Evolutionary conservation across 1,140 invertebrate genomes (phyloP).

Genomic region (Bombus sibiricus): DNA sequence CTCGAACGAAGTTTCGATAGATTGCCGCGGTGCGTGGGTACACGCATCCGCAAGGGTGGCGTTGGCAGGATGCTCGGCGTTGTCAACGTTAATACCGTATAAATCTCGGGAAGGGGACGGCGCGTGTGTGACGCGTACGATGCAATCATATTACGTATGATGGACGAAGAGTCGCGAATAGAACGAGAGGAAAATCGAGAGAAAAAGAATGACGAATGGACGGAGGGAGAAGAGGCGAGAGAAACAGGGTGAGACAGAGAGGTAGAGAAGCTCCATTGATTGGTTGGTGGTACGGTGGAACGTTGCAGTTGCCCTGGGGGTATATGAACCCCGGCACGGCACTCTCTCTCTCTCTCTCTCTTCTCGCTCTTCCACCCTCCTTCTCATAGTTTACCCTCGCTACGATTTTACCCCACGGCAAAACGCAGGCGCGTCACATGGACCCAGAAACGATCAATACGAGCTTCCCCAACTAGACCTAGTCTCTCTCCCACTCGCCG

Average conservation of each 20-base stretch:
- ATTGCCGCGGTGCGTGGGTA: neutral
- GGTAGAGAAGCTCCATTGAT: slow-evolving; percentile 78
- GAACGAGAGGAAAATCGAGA: slow-evolving; percentile 42
- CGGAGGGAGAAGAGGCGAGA: slow-evolving; percentile 38
- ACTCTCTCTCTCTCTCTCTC: slow-evolving; percentile 60
- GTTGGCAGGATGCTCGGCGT: slow-evolving; percentile 10
- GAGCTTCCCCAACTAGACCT: slow-evolving; percentile 62
- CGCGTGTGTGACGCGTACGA: slow-evolving; percentile 10
- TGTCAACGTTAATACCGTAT: slow-evolving; percentile 33
- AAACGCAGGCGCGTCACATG: slow-evolving; percentile 81
- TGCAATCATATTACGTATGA: slow-evolving; percentile 55
- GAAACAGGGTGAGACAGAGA: slow-evolving; percentile 39
- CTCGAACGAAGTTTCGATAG: slow-evolving; percentile 1
- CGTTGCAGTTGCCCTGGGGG: slow-evolving; percentile 78
- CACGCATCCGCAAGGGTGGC: slow-evolving; percentile 1
- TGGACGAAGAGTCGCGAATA: slow-evolving; percentile 33
- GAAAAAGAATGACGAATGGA: slow-evolving; percentile 48
- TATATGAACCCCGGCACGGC: slow-evolving; percentile 80
- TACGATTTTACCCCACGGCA: slow-evolving; percentile 78
- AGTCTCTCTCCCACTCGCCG: slow-evolving; percentile 50
- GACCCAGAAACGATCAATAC: slow-evolving; percentile 81
- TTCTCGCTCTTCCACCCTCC: slow-evolving; percentile 59
- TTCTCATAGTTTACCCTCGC: slow-evolving; percentile 73
- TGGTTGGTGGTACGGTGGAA: slow-evolving; percentile 76
- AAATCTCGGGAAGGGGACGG: neutral